A percentile compares a stretch with the other conserved stretches of the same genome.
Evolutionary conservation across 64 coral and sea anemone genomes (phyloP).

Genomic region (Orbicella faveolata): DNA sequence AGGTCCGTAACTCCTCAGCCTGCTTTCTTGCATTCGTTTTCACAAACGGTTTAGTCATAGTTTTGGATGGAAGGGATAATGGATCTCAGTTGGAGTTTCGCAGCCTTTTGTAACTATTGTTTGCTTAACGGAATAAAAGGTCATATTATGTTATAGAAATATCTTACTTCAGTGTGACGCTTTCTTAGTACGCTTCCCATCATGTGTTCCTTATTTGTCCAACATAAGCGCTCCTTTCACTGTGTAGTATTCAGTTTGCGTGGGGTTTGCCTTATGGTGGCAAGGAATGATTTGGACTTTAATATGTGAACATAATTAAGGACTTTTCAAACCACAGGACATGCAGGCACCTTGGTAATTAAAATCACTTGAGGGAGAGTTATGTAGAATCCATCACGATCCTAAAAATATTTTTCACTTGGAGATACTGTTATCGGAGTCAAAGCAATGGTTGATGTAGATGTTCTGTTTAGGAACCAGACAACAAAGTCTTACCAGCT

Average conservation of each 20-base stretch:
- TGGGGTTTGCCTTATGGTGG: no score
- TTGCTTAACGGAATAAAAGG: background rate
- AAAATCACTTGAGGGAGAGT: background rate
- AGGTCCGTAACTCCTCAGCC: background rate
- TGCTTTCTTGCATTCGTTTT: background rate
- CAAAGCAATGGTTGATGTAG: no score
- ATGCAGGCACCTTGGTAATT: background rate
- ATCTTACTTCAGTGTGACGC: background rate
- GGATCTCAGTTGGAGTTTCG: background rate
- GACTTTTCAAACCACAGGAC: background rate
- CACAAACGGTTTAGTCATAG: background rate
- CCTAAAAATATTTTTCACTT: background rate
- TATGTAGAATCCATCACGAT: conserved; percentile 21
- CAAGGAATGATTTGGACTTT: background rate
- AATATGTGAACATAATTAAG: conserved; percentile 7
- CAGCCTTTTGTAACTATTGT: background rate
- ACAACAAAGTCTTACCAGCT: background rate
- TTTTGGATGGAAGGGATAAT: background rate
- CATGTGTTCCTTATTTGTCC: background rate
- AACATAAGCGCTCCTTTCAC: background rate
- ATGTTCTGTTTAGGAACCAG: background rate
- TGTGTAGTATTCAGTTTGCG: background rate
- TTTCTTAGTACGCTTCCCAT: background rate
- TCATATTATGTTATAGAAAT: background rate
- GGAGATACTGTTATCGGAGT: background rate